Base-by-base conservation (phyloP, 2,888 invertebrate species). In the Neuroscelio doddi region DNA sequence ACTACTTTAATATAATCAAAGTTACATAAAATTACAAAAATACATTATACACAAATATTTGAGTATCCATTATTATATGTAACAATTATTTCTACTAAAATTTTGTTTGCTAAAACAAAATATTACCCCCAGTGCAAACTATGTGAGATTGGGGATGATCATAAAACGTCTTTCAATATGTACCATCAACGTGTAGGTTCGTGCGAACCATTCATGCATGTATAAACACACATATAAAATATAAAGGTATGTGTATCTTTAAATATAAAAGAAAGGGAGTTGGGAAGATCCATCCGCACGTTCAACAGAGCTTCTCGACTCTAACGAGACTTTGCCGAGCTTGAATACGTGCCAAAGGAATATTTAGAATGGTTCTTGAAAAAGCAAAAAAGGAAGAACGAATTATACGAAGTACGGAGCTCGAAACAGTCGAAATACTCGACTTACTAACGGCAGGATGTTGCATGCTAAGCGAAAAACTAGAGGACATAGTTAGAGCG, bases 301-400 rank as follows among this genome's bases (percentile, higher is more conserved):
- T 71, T 38, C 67, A 59, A 49, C 58, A 51, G 58, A 46, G 68
- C 68, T 70, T 68, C n/a, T 72, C 64, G 57, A 58, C 53, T 52
- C 71, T 75, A 73, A 73, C 70, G 73, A 74, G 71, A 69, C 73
- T 73, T 71, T 66, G 71, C 75, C 70, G 69, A 72, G 71, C 66
- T 64, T 64, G 70, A 70, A 72, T 75, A 74, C 70, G 75, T 70
- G 73, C 68, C 67, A 61, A 69, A 63, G 67, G 64, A 72, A 70
- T 70, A 67, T 72, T 74, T 56, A 61, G 68, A 58, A 61, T 66
- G 41, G 47, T 45, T 55, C 34, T 47, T 41, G 36, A 38, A 42
- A 36, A 45, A 38, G 42, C 38, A 44, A 62, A 62, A 49, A 59
- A 51, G 32, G 50, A 29, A 36, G 29, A 16, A 46, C 14, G 34